Evolutionary conservation across 2,113 vertebrate species (phyloP), one percentile per base, ranked within the genome.

Genomic region (Emydura subglobosa): DNA sequence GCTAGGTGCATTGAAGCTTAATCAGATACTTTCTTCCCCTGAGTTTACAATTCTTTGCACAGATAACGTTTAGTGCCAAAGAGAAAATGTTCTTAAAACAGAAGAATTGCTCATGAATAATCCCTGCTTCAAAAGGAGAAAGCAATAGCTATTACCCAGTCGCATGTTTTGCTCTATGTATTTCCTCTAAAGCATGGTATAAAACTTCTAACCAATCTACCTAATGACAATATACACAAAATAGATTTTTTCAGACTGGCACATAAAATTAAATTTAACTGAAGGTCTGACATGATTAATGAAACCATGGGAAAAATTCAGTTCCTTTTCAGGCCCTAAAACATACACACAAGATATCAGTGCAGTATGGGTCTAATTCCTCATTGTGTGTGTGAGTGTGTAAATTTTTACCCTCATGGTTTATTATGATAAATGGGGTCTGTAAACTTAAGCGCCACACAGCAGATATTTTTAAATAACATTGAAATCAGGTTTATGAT

Each of bases 201-300:
- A 88, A 91, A 96, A 78, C 49, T 55, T 72, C 89, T 84, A 91
- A 87, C 84, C 4, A 0, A 10, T 83, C 86, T 88, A 83, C 47
- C 86, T 94, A 86, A 96, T 61, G 91, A 91, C 88, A 88, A 93
- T 87, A 79, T 92, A 79, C 92, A 89, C 86, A 86, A 91, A 97
- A 97, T 88, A 0, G 83, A 92, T 97, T 97, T 91, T 88, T 95
- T 82, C 93, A 95, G 79, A 86, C 82, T 91, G 78, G 55, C 83
- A 91, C 42, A 90, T 89, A 47, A 79, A 95, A 96, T 93, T 91
- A 95, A 74, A 80, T 88, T 59, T 79, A 86, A 10, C 92, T 82
- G 87, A 54, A 94, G 34, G 80, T 86, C 68, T 95, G 95, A 80
- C 82, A 31, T 83, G 79, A 88, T 51, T 87, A 95, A 93, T 88